Base-by-base conservation (phyloP, 2,888 invertebrate genomes). In the Cheilosia scutellata region DNA sequence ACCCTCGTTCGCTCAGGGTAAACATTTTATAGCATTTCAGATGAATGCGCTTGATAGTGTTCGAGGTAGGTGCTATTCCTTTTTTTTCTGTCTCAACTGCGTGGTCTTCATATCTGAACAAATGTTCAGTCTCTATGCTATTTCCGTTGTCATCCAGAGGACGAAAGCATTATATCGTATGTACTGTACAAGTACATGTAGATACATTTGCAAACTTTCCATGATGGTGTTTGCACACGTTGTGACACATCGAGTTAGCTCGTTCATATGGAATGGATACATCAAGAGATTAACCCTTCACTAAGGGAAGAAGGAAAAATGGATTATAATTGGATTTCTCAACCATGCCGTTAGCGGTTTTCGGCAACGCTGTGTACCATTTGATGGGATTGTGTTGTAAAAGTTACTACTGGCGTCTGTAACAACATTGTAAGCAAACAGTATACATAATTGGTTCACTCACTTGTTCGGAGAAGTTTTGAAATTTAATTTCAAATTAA, bases 401-500 rank as follows among this genome's bases (percentile, higher is more conserved):
- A 75, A 57, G 66, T 75, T 68, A 40, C 37, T 5, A 6, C 29
- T 4, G 3, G 2, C 2, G 51, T 31, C 37, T 44, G 37, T 2
- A 62, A 44, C 42, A 55, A 51, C 33, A 60, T 42, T 49, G 11
- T 25, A 42, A 47, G 31, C 33, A n/a, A 31, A 51, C 44, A 31
- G 13, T 42, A 20, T 40, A 29, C 20, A 11, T 44, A 11, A 44
- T 53, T 60, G 5, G 9, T n/a, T 55, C 66, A 29, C 51, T 68
- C 68, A 40, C 49, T 55, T 33, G 51, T 49, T 42, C 57, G 37
- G 40, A 49, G 11, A 74, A 78, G 74, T 68, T 74, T 27, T 40
- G 20, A 68, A 79, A 78, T 79, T 74, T 79, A 78, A 74, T 79
- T 79, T 79, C 44, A 53, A 74, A 83, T 74, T 63, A 78, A 83